These are phyloP conservation scores for Cylindroiulus punctatus DNA, from an alignment of 2,888 invertebrate species.

Conservation along the genomic window DNA sequence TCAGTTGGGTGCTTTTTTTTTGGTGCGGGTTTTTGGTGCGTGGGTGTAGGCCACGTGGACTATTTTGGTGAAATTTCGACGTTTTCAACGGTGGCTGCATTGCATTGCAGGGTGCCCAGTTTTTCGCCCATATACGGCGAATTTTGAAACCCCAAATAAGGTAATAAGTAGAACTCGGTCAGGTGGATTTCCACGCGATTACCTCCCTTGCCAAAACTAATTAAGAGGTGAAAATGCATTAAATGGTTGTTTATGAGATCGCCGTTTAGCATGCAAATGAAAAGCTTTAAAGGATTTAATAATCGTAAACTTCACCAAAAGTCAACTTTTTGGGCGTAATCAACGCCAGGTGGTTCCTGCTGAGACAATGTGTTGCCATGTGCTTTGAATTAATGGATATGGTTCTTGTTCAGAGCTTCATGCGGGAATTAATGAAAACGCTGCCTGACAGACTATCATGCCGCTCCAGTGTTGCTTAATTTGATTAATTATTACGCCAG, in stretches of 20 bases:
- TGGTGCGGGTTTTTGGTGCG: background rate
- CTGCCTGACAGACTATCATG: background rate
- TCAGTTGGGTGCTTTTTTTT: background rate
- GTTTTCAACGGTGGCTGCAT: background rate
- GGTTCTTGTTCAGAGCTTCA: background rate
- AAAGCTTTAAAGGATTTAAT: background rate
- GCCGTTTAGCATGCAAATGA: background rate
- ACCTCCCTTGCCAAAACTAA: background rate
- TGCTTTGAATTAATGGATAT: background rate
- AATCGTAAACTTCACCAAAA: background rate
- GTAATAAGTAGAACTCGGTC: constrained; percentile 15
- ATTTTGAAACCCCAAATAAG: background rate
- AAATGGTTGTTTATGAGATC: background rate
- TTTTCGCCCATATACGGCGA: background rate
- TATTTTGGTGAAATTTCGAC: background rate
- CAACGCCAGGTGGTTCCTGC: background rate
- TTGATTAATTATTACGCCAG: background rate
- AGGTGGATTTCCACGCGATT: background rate
- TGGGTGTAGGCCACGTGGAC: background rate
- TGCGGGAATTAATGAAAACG: background rate
- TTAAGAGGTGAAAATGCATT: background rate
- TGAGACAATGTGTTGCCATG: background rate
- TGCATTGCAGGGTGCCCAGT: background rate
- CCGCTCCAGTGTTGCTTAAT: background rate
- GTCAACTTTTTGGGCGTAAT: background rate